Base-by-base conservation (phyloP, 2,113 vertebrate genomes). In the Mormyrus iriodes region DNA sequence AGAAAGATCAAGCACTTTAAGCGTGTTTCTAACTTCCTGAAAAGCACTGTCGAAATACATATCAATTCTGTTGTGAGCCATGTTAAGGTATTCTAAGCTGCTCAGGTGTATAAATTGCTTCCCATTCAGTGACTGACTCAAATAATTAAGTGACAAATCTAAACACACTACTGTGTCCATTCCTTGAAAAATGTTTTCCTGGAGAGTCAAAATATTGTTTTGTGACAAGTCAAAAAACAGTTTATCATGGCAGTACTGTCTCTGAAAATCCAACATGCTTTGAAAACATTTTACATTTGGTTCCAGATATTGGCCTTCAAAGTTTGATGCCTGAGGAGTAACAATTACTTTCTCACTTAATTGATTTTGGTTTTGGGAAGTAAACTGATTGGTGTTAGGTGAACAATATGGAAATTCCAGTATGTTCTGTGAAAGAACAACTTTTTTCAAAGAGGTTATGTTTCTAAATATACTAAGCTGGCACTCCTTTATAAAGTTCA, bases 1-100 rank as follows among this genome's bases (percentile, higher is more conserved):
- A 90, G 95, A 96, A 15, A 97, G 76, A 39, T 96, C 96, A 85
- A 97, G 93, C n/a, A 93, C 91, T 83, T 94, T 95, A 17, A 97
- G 92, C 8, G 95, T 96, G 6, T 3, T 69, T 1, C 89, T 91
- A 27, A 96, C 90, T 91, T 96, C 96, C 73, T 83, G 91, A 24
- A 97, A 95, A 69, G 94, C 90, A 0, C 91, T 89, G 0, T 6
- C 51, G 44, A 94, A 92, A 91, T 96, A 97, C 55, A 97, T 91
- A 92, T 97, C 96, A 90, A 97, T 94, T 76, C 96, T 94, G 61
- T 97, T 97, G 92, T 95, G 90, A 1, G 96, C 94, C 93, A 97
- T 91, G 90, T 96, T 93, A 76, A 97, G 94, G 89, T 92, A 95
- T 21, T 84, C 51, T 76, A 97, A 88, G 2, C 94, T 93, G 55